Conservation (phyloP, 2,113 vertebrate genomes). For the Carassius gibelio region DNA sequence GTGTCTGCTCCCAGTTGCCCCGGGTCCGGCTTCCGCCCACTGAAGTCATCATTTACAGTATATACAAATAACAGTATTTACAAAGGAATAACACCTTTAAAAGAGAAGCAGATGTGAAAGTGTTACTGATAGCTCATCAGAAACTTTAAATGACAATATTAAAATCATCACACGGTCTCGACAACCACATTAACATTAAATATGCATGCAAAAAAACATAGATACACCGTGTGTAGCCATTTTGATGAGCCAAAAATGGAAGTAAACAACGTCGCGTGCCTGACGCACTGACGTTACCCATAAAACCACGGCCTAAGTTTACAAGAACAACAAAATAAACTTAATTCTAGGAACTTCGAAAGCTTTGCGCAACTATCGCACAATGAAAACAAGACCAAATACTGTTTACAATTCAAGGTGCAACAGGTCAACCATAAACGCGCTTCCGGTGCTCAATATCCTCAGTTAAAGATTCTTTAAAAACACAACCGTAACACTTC, state of each 20-base stretch:
- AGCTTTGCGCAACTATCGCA: not conserved
- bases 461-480: not conserved
- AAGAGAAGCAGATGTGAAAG: constrained; percentile 42
- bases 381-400: not conserved
- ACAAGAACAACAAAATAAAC: not conserved
- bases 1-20: constrained; percentile 96
- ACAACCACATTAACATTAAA: not conserved
- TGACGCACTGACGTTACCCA: not conserved
- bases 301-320: not conserved
- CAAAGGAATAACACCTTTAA: constrained; percentile 89
- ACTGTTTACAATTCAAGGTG: not conserved
- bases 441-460: not conserved
- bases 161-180: not conserved
- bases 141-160: not conserved
- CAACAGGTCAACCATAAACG: not conserved
- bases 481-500: not conserved
- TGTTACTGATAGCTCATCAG: not conserved
- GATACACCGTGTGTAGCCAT: constrained; percentile 14
- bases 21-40: constrained; percentile 94
- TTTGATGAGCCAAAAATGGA: constrained; percentile 15
- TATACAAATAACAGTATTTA: constrained; percentile 99
- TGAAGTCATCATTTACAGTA: constrained; percentile 99
- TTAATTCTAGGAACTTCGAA: not conserved
- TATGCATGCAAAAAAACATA: not conserved
- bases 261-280: constrained; percentile 21